Evolutionary conservation across 2,888 invertebrate species (phyloP).

Genomic region (Marasmarcha lunaedactyla): DNA sequence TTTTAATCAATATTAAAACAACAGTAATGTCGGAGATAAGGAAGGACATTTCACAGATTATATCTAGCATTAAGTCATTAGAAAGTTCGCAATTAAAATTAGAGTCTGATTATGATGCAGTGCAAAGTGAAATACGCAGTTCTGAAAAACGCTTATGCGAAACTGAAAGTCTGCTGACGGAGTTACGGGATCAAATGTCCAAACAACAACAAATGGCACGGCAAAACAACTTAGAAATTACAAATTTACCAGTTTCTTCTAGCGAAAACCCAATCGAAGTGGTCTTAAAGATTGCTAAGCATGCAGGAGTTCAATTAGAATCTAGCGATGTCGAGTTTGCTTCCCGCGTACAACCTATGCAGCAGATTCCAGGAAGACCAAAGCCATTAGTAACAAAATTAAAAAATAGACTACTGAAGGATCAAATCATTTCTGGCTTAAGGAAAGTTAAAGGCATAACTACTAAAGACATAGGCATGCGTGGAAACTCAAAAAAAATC

Average conservation of each 20-base stretch:
- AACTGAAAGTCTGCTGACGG: too few relatives aligned
- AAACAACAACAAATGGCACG: neutral
- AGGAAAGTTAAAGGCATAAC: constrained; percentile 1
- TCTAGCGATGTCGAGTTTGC: neutral
- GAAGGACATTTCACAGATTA: too few relatives aligned
- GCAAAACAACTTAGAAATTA: neutral
- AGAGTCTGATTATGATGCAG: too few relatives aligned
- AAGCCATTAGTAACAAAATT: neutral
- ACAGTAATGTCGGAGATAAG: too few relatives aligned
- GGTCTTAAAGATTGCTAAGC: neutral
- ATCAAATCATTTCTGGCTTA: constrained; percentile 2
- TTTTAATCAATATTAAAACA: too few relatives aligned
- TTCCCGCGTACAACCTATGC: neutral
- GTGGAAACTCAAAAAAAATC: neutral
- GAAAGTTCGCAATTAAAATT: too few relatives aligned
- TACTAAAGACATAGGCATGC: constrained; percentile 2
- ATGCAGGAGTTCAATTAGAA: neutral
- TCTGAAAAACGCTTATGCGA: too few relatives aligned
- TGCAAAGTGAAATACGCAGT: too few relatives aligned
- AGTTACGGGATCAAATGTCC: too few relatives aligned
- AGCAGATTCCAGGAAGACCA: neutral
- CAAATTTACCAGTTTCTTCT: neutral
- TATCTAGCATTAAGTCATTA: too few relatives aligned
- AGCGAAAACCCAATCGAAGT: neutral
- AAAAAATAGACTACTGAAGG: neutral